Percentiles rank a stretch among this genome's conserved stretches.
Evolutionary conservation across 2,797 vertebrate genomes (phyloP).

Genomic region (Microhierax caerulescens): DNA sequence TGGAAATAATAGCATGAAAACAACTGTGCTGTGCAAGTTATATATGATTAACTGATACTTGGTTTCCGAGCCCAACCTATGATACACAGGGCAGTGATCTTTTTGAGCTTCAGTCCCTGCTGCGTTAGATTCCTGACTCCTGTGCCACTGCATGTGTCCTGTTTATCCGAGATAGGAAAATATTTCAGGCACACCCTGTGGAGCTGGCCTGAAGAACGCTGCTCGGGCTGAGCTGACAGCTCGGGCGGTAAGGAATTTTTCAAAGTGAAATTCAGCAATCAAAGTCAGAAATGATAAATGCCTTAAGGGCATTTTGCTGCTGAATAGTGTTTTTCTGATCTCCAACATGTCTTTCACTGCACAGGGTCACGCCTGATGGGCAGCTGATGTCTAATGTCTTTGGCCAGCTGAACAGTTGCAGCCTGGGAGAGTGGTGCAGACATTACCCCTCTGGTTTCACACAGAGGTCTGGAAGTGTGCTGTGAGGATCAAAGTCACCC

Average conservation of each 20-base stretch:
- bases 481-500: neutral
- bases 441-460: neutral
- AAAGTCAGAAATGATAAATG: neutral
- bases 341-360: neutral
- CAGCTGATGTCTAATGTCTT: neutral
- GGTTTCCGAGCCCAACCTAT: neutral
- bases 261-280: neutral
- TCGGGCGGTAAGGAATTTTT: neutral
- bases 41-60: neutral
- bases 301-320: neutral
- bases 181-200: neutral
- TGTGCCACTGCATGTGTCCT: neutral
- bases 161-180: neutral
- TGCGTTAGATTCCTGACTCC: neutral
- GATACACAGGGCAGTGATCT: neutral
- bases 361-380: neutral
- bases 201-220: neutral
- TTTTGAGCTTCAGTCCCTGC: neutral
- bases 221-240: neutral
- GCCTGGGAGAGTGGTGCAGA: fast-evolving
- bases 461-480: neutral
- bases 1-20: neutral
- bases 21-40: neutral
- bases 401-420: fast-evolving
- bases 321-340: neutral